A percentile compares a stretch with the other conserved stretches of the same genome.
phyloP scores from a whole-genome alignment of 2,888 invertebrate species.

The Tinea semifulvella region DNA sequence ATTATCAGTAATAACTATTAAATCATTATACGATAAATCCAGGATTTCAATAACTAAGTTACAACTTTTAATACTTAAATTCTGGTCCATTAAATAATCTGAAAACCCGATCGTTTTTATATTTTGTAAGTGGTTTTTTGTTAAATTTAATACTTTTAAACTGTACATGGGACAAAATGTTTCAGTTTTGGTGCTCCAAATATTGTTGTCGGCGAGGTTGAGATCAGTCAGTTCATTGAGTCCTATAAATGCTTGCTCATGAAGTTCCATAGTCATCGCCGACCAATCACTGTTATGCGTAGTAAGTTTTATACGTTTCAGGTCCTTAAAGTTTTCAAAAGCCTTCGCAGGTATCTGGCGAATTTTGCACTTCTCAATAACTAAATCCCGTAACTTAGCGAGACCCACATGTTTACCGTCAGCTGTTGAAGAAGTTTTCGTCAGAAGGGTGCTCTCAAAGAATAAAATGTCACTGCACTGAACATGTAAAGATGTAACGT shows the following conservation, averaged over 20 bases:
- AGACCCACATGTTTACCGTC: conserved; percentile 57
- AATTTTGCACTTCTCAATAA: conserved; percentile 81
- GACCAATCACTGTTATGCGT: conserved; percentile 85
- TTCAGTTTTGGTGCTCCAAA: conserved; percentile 77
- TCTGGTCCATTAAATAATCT: conserved; percentile 69
- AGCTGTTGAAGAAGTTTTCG: conserved; percentile 46
- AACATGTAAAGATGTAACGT: conserved; percentile 72
- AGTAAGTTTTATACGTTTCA: conserved; percentile 73
- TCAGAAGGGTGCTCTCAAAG: conserved; percentile 74
- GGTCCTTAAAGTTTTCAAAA: conserved; percentile 72
- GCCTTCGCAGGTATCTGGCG: conserved; percentile 76
- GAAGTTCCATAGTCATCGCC: conserved; percentile 77
- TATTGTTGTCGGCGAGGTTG: conserved; percentile 78
- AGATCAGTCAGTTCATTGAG: conserved; percentile 73
- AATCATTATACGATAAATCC: conserved; percentile 79
- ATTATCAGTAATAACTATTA: conserved; percentile 74
- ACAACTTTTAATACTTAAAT: conserved; percentile 70
- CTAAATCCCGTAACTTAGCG: conserved; percentile 72
- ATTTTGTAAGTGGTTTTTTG: conserved; percentile 81
- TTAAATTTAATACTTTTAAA: conserved; percentile 75
- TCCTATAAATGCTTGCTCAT: conserved; percentile 74
- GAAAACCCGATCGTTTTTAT: conserved; percentile 77
- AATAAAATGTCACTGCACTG: conserved; percentile 80
- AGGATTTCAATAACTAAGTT: conserved; percentile 73
- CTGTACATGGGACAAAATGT: conserved; percentile 76